phyloP scores from a whole-genome alignment of 2,113 vertebrate genomes.

The Sminthopsis crassicaudata region DNA sequence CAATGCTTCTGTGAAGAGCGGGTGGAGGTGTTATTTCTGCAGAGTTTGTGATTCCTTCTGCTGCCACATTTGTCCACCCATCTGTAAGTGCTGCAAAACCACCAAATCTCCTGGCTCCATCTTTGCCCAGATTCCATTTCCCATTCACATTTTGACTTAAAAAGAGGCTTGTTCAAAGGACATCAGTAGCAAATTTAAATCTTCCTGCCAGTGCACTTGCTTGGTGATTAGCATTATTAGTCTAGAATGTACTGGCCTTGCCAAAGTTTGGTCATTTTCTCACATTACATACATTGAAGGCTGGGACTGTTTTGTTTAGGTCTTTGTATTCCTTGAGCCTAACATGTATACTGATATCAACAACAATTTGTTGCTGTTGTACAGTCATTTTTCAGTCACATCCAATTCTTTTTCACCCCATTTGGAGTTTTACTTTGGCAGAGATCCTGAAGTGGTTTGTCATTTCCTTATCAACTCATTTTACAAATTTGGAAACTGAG shows the following conservation, averaged over 20 bases:
- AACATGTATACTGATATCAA: not conserved
- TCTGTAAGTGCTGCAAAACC: slow-evolving; percentile 51
- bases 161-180: not conserved
- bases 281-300: not conserved
- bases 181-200: not conserved
- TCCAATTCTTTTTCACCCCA: not conserved
- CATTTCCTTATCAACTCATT: not conserved
- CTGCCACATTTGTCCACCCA: slow-evolving; percentile 48
- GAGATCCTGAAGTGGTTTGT: not conserved
- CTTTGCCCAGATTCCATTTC: not conserved
- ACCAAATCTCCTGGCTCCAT: not conserved
- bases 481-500: not conserved
- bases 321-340: not conserved
- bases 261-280: not conserved
- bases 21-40: slow-evolving; percentile 63
- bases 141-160: not conserved
- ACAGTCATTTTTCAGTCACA: not conserved
- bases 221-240: not conserved
- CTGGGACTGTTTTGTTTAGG: not conserved
- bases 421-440: not conserved
- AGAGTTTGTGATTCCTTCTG: slow-evolving; percentile 51
- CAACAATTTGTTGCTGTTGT: not conserved
- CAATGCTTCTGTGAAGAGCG: slow-evolving; percentile 49
- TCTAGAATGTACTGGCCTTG: not conserved
- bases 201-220: not conserved